Evolutionary conservation across 2,888 invertebrate species (phyloP).

Genomic region (Ganaspis brasiliensis): DNA sequence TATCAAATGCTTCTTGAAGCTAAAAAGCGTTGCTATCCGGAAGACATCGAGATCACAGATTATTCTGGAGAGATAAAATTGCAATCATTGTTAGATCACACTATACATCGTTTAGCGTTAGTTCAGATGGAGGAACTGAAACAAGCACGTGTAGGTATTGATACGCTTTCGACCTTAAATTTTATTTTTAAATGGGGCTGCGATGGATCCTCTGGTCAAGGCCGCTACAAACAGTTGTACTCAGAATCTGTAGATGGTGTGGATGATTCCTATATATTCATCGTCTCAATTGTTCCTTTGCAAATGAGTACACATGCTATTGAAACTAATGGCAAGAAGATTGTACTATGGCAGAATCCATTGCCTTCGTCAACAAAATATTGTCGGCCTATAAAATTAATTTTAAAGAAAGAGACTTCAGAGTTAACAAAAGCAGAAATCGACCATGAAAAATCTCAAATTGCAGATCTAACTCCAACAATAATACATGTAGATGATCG

Average conservation of each 20-base stretch:
- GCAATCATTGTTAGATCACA: neutral
- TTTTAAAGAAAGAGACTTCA: neutral
- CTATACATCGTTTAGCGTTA: neutral
- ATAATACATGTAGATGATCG: neutral
- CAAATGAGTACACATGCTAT: constrained; percentile 3
- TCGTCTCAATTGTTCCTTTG: neutral
- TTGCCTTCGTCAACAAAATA: constrained; percentile 6
- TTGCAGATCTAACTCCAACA: neutral
- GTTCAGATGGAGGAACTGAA: neutral
- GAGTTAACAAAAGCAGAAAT: neutral
- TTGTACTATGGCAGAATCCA: neutral
- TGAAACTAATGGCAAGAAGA: neutral
- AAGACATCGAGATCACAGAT: neutral
- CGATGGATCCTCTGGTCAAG: neutral
- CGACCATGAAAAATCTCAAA: neutral
- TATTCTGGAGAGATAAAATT: neutral
- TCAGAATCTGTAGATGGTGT: neutral
- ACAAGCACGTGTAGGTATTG: neutral
- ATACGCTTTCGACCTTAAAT: neutral
- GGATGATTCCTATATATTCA: neutral
- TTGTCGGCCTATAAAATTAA: neutral
- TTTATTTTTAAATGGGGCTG: constrained; percentile 8
- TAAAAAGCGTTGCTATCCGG: neutral
- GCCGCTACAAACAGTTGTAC: neutral
- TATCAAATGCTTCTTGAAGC: neutral